A percentile compares a stretch with the other conserved stretches of the same genome.
phyloP scores from a whole-genome alignment of 2,113 vertebrate genomes.

The Elephantulus edwardii region DNA sequence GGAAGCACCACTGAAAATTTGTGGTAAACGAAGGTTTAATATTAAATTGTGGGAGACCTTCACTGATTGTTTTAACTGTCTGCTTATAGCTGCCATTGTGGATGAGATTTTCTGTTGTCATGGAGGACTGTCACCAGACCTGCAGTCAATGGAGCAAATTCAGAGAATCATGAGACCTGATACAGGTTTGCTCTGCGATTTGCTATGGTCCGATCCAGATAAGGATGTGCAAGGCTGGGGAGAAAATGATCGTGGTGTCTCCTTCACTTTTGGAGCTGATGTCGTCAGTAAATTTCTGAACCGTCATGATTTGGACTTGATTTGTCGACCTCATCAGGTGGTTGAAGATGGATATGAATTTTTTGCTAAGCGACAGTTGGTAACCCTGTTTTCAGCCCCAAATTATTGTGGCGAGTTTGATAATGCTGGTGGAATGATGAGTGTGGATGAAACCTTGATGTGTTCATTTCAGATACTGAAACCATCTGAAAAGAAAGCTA shows the following conservation, averaged over 20 bases:
- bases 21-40: conserved; percentile 82
- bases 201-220: no score
- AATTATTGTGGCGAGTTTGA: no score
- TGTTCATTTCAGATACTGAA: conserved; percentile 89
- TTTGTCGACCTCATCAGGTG: no score
- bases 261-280: no score
- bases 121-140: conserved; percentile 96
- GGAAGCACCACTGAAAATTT: conserved; percentile 96
- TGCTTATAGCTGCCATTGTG: conserved; percentile 95
- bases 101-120: no score
- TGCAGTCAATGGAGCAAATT: conserved; percentile 97
- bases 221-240: conserved; percentile 97
- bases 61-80: conserved; percentile 95
- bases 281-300: no score
- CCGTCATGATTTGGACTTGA: no score
- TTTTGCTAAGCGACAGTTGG: no score
- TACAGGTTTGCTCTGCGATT: no score
- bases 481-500: conserved; percentile 93
- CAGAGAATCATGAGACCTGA: conserved; percentile 97
- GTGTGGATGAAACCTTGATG: conserved; percentile 93
- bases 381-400: no score
- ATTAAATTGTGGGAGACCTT: conserved; percentile 94
- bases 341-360: no score
- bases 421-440: conserved; percentile 95
- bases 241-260: conserved; percentile 95